Evolutionary conservation across 2,797 vertebrate genomes (phyloP), one percentile per base, ranked within the genome.

Genomic region (Potorous gilbertii): DNA sequence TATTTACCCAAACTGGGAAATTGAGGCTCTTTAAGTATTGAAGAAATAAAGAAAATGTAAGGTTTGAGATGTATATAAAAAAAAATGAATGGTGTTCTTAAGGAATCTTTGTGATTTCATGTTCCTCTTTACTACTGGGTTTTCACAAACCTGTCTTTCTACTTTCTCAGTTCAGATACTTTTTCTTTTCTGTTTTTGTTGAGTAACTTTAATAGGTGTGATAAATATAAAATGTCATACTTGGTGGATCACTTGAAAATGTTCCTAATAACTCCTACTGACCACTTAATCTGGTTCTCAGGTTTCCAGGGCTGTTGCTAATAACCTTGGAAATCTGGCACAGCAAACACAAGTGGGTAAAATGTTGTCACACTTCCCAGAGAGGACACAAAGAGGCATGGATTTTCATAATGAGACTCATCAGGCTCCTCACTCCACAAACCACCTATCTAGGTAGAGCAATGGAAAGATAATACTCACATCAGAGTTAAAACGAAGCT

Each of bases 401-500:
- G 16, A 92, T 87, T 29, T n/a, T 28, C 59, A 34, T 21, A 93
- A 91, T 94, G 91, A 94, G 54, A 96, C 91, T 95, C 96, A 93
- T 97, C 93, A 97, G 5, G 92, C 1, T 16, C 74, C 81, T 50
- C 46, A 28, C 0, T 62, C 54, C 90, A 92, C 59, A 93, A 91
- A 94, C 55, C 50, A 28, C 21, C 40, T 87, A 50, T 9, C 40
- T n/a, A 59, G 46, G 94, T 40, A 95, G 0, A 52, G 40, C 81
- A 95, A 94, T 28, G 14, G 74, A 96, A 97, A 94, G 90, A 55
- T 16, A 91, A 97, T 99, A 99, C 99, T 99, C 98, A 99, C 99
- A 95, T 99, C 99, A 3, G 99, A 99, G 98, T 99, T 99, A 98
- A 99, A 99, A 96, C 99, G 99, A 97, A 99, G 99, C 98, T 99